These are phyloP conservation scores for Monarcha castaneiventris DNA, from an alignment of 2,113 vertebrate species.

Conservation along the genomic window DNA sequence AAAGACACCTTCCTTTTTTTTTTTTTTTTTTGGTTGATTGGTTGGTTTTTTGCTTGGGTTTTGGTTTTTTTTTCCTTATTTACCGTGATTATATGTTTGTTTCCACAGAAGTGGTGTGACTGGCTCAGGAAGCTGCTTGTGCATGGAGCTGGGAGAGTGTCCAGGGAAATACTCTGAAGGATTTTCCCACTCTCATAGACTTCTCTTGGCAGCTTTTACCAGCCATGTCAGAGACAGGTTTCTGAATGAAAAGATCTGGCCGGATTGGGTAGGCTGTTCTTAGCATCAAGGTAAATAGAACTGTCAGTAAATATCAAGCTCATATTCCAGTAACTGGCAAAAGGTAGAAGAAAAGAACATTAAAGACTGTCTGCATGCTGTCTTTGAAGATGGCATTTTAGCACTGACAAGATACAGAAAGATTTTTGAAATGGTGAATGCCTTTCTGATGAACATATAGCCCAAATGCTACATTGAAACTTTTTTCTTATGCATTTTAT, in stretches of 20 bases:
- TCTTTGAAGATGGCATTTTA: background rate
- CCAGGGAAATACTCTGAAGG: background rate
- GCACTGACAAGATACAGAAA: background rate
- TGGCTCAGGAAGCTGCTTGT: background rate
- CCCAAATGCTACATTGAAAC: background rate
- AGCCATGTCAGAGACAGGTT: background rate
- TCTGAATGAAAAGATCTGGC: background rate
- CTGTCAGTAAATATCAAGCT: background rate
- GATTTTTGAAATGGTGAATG: background rate
- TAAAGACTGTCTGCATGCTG: background rate
- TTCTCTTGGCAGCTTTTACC: background rate
- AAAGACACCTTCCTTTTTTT: background rate
- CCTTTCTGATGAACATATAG: background rate
- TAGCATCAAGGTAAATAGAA: background rate
- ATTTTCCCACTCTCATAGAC: background rate
- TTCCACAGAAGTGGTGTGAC: background rate
- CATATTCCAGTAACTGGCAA: background rate
- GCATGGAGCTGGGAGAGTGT: background rate
- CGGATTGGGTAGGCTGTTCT: background rate
- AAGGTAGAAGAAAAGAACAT: background rate
- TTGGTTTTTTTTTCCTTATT: too few species aligned
- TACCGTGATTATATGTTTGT: fast-evolving
- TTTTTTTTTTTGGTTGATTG: too few species aligned
- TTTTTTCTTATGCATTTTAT: background rate
- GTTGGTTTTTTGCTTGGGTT: background rate